phyloP scores from a whole-genome alignment of 2,888 invertebrate species.

The Euclidia mi region DNA sequence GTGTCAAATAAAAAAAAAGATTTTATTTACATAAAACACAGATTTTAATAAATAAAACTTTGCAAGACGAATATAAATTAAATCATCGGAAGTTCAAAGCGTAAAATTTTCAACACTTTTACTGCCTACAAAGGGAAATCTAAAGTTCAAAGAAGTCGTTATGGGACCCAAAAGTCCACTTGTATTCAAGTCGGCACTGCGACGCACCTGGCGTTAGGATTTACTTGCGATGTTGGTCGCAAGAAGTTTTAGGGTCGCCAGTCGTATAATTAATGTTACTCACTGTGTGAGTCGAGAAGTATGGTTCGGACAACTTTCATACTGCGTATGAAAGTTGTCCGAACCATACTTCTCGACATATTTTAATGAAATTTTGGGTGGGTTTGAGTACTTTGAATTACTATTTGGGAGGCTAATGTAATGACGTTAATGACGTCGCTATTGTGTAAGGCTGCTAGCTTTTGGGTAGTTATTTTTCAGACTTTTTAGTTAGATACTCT shows the following conservation, averaged over 20 bases:
- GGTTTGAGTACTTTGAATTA: too few species aligned
- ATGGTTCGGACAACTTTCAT: not conserved
- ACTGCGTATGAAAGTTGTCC: too few species aligned
- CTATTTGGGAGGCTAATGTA: too few species aligned
- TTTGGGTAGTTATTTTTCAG: too few species aligned
- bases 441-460: too few species aligned
- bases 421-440: too few species aligned
- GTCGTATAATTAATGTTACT: conserved; percentile 25
- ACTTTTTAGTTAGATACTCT: too few species aligned
- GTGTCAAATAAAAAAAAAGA: too few species aligned
- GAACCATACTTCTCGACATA: too few species aligned
- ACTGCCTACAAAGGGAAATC: conserved; percentile 37
- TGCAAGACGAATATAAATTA: conserved; percentile 2
- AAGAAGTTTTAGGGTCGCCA: conserved; percentile 29
- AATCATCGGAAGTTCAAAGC: conserved; percentile 12
- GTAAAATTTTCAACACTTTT: conserved; percentile 25
- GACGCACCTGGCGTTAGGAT: conserved; percentile 51
- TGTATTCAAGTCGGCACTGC: conserved; percentile 46
- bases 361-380: too few species aligned
- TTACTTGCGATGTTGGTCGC: conserved; percentile 46
- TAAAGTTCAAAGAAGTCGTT: conserved; percentile 51
- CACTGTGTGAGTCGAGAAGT: not conserved
- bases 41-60: not conserved
- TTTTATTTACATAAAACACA: too few species aligned
- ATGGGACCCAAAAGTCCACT: conserved; percentile 51